Evolutionary conservation across 2,797 vertebrate genomes (phyloP).

Genomic region (Cercopithecus petaurista): DNA sequence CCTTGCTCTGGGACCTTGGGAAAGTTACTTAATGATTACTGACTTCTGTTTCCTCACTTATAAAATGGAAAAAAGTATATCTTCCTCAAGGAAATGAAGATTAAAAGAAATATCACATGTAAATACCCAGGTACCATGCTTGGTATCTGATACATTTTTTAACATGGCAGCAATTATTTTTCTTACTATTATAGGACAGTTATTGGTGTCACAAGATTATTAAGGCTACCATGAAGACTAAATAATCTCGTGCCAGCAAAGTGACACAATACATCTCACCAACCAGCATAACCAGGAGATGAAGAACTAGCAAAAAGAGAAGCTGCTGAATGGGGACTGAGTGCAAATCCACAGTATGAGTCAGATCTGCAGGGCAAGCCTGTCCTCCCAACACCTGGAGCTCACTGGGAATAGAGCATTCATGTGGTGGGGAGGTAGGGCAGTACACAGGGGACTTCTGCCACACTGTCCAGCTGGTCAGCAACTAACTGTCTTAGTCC

Average conservation of each 20-base stretch:
- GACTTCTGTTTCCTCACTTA: neutral
- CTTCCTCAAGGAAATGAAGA: neutral
- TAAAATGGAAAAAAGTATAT: neutral
- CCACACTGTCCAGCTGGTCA: too few species aligned
- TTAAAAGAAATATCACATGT: neutral
- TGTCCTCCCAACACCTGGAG: neutral
- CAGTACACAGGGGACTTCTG: neutral
- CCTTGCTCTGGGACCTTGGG: neutral
- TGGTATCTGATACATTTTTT: too few species aligned
- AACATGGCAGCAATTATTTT: neutral
- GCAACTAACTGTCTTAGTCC: neutral
- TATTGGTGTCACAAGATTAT: neutral
- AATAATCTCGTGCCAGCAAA: neutral
- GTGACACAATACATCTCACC: neutral
- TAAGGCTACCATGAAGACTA: neutral
- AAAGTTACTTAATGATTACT: neutral
- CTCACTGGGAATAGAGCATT: fast-evolving
- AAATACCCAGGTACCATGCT: neutral
- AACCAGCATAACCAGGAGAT: neutral
- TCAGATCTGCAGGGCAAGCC: neutral
- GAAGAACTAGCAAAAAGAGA: neutral
- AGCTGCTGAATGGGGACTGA: neutral
- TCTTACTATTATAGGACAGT: neutral
- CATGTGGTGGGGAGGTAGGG: too few species aligned
- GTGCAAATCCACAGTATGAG: neutral